A percentile compares a stretch with the other conserved stretches of the same genome.
These are phyloP conservation scores for Varecia variegata DNA, from an alignment of 2,797 vertebrate species.

Conservation along the genomic window DNA sequence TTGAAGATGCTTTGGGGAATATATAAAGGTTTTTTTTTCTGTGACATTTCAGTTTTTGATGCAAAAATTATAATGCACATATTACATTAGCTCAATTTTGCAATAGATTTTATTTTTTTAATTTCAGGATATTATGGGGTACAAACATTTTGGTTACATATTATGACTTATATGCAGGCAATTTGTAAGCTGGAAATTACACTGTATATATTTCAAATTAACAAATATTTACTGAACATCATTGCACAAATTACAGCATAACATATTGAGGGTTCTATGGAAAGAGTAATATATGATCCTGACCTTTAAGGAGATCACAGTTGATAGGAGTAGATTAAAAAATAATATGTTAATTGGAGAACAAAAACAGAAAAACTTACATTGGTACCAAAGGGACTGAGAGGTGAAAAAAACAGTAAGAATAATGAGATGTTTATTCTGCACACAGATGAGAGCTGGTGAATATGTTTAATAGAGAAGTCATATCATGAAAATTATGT, in stretches of 20 bases:
- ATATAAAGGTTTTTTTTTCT: too few species aligned
- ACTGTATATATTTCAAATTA: slow-evolving; percentile 26
- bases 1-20: too few species aligned
- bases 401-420: background rate
- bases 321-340: background rate
- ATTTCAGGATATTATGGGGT: too few species aligned
- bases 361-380: slow-evolving; percentile 15
- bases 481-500: slow-evolving; percentile 12
- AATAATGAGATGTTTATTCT: background rate
- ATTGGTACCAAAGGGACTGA: slow-evolving; percentile 22
- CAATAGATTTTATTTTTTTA: too few species aligned
- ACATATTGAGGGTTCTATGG: background rate
- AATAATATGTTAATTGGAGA: background rate
- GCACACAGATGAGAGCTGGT: background rate
- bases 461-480: slow-evolving; percentile 16
- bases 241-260: background rate
- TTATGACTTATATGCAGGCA: background rate
- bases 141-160: too few species aligned
- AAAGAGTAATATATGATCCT: background rate
- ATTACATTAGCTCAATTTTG: too few species aligned
- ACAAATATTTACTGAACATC: slow-evolving; percentile 1
- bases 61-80: too few species aligned
- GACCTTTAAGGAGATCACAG: background rate
- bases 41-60: too few species aligned
- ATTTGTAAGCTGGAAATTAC: background rate